phyloP scores from a whole-genome alignment of 64 coral and sea anemone genomes.

The Stichodactyla mertensii region DNA sequence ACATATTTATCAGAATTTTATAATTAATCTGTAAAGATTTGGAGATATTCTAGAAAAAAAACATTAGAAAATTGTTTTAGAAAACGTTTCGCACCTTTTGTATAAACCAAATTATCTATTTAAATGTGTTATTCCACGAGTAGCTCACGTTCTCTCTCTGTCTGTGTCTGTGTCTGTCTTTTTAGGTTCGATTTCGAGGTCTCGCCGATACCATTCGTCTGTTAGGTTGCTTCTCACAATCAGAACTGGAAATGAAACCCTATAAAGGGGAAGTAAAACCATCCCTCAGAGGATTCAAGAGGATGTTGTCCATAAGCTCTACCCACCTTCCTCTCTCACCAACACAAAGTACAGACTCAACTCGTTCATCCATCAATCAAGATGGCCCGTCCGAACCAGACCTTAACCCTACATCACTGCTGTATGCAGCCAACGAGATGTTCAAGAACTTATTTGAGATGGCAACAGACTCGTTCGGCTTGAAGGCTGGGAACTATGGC shows the following conservation, averaged over 20 bases:
- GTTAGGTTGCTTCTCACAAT: conserved; percentile 74
- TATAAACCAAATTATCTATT: no score
- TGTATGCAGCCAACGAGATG: conserved; percentile 84
- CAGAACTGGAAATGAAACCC: conserved; percentile 28
- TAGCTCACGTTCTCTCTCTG: neutral
- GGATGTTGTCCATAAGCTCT: conserved; percentile 8
- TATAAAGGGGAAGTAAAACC: conserved; percentile 24
- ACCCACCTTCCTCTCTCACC: conserved; percentile 32
- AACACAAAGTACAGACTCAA: conserved; percentile 38
- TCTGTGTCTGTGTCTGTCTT: neutral
- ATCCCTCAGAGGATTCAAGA: conserved; percentile 19
- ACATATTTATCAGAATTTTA: no score
- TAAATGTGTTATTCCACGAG: no score
- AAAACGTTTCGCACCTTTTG: no score
- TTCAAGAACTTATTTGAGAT: conserved; percentile 93
- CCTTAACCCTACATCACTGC: conserved; percentile 38
- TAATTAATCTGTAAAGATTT: no score
- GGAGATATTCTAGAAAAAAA: no score
- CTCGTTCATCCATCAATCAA: conserved; percentile 58
- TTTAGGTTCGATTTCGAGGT: conserved; percentile 86
- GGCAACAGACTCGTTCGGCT: conserved; percentile 89
- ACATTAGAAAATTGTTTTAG: no score
- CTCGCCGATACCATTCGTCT: conserved; percentile 87
- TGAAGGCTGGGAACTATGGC: conserved; percentile 48
- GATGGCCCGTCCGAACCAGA: conserved; percentile 42